phyloP scores from a whole-genome alignment of 2,888 invertebrate species.

The Sinopyrophorus schimmeli region DNA sequence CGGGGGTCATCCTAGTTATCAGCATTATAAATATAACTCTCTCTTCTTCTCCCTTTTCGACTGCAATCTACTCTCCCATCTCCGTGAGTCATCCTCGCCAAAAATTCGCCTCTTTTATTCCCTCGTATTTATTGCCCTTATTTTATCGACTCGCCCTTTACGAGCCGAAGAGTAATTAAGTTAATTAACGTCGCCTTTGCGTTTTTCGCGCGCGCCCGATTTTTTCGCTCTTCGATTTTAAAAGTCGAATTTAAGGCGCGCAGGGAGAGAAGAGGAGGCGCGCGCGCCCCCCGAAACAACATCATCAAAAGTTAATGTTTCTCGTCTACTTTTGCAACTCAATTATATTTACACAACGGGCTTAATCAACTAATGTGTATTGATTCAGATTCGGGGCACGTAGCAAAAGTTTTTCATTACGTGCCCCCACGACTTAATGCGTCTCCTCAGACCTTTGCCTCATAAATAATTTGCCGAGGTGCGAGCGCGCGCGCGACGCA shows the following conservation, averaged over 20 bases:
- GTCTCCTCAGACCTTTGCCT: neutral
- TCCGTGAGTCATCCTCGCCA: slow-evolving; percentile 41
- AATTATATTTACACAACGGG: too few relatives aligned
- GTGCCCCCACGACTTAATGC: too few relatives aligned
- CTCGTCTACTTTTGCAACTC: too few relatives aligned
- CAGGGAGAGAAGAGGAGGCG: too few relatives aligned
- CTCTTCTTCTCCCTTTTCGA: too few relatives aligned
- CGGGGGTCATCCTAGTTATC: slow-evolving; percentile 51
- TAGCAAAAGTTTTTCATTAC: neutral
- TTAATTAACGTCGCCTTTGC: too few relatives aligned
- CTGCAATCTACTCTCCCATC: slow-evolving; percentile 39
- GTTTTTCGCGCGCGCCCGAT: too few relatives aligned
- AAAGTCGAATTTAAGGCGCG: neutral
- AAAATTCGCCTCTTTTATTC: slow-evolving; percentile 33
- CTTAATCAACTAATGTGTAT: slow-evolving; percentile 22
- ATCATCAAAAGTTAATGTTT: too few relatives aligned
- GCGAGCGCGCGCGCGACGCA: neutral
- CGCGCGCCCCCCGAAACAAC: too few relatives aligned
- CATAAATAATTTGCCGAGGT: neutral
- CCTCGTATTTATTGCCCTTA: too few relatives aligned
- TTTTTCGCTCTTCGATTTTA: neutral
- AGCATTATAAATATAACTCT: slow-evolving; percentile 46
- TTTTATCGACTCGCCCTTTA: too few relatives aligned
- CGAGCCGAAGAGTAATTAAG: too few relatives aligned
- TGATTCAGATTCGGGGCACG: slow-evolving; percentile 10